Evolutionary conservation across 2,113 vertebrate species (phyloP), one percentile per base, ranked within the genome.

Genomic region (Tylochromis polylepis): DNA sequence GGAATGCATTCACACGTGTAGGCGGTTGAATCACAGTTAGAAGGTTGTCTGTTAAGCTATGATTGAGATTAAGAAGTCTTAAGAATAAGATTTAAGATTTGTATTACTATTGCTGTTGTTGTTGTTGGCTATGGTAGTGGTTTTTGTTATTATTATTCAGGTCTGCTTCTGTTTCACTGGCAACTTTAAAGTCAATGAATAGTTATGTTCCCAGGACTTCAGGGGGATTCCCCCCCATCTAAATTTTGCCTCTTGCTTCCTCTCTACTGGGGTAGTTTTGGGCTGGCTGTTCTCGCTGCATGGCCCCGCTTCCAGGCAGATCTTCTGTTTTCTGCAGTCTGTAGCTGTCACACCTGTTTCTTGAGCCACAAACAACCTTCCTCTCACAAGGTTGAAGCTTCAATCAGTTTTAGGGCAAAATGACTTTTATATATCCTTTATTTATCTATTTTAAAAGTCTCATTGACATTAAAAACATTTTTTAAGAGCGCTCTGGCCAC

Each of bases 401-500:
- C 1, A 62, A n/a, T 62, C 31, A 62, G 5, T 62, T 62, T 62
- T 62, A 12, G 36, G 18, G 59, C 59, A 62, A 62, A 62, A 31
- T n/a, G 59, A 36, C 1, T 62, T 62, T 62, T n/a, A 62, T n/a
- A 36, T 7, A 62, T 4, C 1, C 0, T 36, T 3, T 62, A 62
- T 62, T 62, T n/a, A 62, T 36, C 10, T 62, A 36, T 36, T 62
- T 62, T n/a, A 62, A 62, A 62, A 4, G 0, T 9, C 20, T 62
- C 31, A 62, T 20, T 62, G 31, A 6, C n/a, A n/a, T n/a, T n/a
- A n/a, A n/a, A n/a, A n/a, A n/a, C n/a, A 0, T 0, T 60, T 62
- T 62, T 62, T n/a, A 62, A 62, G 31, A 36, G 0, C 36, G 2
- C 0, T 62, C 31, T 62, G 59, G n/a, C 10, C 20, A 62, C 36